Percentiles rank a stretch among this genome's conserved stretches.
phyloP scores from a whole-genome alignment of 2,888 invertebrate species.

The Eupithecia insigniata region DNA sequence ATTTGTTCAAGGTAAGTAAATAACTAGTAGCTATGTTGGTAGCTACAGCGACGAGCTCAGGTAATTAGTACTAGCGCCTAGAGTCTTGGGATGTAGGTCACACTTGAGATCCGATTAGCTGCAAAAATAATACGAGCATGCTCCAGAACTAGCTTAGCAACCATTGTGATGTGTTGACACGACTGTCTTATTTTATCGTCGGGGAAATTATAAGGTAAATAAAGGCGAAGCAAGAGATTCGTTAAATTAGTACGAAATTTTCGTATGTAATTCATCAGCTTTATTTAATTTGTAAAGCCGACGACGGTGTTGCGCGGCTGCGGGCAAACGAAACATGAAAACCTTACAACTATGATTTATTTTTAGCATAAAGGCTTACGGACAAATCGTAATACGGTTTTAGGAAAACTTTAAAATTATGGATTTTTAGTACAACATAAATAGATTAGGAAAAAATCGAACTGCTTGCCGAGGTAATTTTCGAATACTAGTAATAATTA shows the following conservation, averaged over 20 bases:
- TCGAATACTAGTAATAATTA: too few species aligned
- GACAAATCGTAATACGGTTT: too few species aligned
- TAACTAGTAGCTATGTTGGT: conserved; percentile 1
- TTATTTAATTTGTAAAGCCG: not conserved
- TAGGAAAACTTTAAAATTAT: too few species aligned
- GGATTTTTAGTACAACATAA: too few species aligned
- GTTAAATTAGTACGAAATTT: not conserved
- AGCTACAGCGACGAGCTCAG: conserved; percentile 9
- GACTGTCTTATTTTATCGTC: not conserved
- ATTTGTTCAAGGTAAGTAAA: conserved; percentile 6
- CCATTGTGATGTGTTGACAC: not conserved
- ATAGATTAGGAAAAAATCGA: too few species aligned
- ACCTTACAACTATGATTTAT: too few species aligned
- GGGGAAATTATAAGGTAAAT: not conserved
- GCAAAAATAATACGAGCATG: conserved; percentile 57
- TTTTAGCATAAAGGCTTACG: too few species aligned
- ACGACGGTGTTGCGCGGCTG: too few species aligned
- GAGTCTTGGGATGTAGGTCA: conserved; percentile 53
- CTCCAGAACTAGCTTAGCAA: conserved; percentile 21
- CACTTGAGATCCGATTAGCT: conserved; percentile 61
- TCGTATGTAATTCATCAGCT: not conserved
- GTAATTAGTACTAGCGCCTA: conserved; percentile 59
- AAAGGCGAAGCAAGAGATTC: not conserved
- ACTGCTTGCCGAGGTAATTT: not conserved
- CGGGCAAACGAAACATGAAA: too few species aligned